Base-by-base conservation (phyloP, 2,113 vertebrate species). In the Illadopsis cleaveri region DNA sequence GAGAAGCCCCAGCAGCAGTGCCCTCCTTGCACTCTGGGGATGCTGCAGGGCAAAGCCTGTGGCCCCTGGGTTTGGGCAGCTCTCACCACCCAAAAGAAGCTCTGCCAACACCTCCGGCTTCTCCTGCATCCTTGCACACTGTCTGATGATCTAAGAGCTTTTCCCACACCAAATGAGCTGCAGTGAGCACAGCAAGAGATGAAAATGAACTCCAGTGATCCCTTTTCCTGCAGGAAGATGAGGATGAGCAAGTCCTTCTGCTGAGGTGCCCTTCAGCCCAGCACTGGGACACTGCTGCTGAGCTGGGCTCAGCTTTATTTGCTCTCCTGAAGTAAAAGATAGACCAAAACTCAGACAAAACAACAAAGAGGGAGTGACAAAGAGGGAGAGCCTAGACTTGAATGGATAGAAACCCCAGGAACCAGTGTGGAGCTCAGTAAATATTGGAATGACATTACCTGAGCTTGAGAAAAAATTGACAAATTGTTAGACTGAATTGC, bases 371-470 rank as follows among this genome's bases (percentile, higher is more conserved):
- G 35, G 47, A 53, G 48, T 40, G 50, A 64, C n/a, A 82, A 73
- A 89, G 71, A 82, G n/a, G 21, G 48, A 90, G 64, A 87, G 58
- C 25, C 33, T 35, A n/a, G 48, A 57, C 76, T 5, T 70, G 78
- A 88, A 76, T 12, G 54, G 69, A 91, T 56, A 91, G 50, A 58
- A 83, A 82, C 5, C 40, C 45, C 71, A 89, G 89, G 86, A 87
- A 31, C 80, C 15, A 18, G 50, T 27, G 2, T 18, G 42, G 25
- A 68, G 89, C 91, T 86, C 70, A 38, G 89, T 84, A 82, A 95
- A 92, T 92, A 93, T 75, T 90, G 89, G 72, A 94, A 90, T 96
- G 85, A 58, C 69, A 92, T 88, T 94, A 94, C 87, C 93, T 81
- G 82, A 76, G 82, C 54, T 90, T 76, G 38, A 37, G 75, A 79